These are phyloP conservation scores for Lepidothrix coronata DNA, from an alignment of 2,113 vertebrate genomes.

Conservation along the genomic window DNA sequence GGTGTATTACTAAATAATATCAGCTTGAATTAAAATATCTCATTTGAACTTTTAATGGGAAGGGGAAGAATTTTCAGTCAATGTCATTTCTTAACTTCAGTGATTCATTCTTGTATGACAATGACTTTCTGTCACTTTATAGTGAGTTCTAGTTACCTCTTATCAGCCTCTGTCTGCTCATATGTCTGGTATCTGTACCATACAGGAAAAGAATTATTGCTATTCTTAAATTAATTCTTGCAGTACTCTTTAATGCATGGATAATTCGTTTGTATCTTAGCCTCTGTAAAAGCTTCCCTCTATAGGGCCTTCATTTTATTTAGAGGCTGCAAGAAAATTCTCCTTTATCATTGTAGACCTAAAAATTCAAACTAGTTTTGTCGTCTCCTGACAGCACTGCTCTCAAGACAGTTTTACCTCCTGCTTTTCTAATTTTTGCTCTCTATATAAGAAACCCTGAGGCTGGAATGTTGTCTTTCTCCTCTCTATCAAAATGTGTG, in stretches of 20 bases:
- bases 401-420: not conserved
- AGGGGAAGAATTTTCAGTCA: not conserved
- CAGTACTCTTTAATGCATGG: not conserved
- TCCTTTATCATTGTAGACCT: not conserved
- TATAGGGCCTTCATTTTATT: not conserved
- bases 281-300: not conserved
- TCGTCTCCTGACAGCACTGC: not conserved
- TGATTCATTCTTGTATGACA: not conserved
- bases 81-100: not conserved
- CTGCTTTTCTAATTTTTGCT: slow-evolving; percentile 36
- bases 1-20: not conserved
- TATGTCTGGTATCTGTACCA: slow-evolving; percentile 5
- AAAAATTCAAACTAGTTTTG: slow-evolving; percentile 3
- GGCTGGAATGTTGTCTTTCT: not conserved
- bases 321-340: not conserved
- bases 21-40: not conserved
- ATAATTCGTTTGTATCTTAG: slow-evolving; percentile 45
- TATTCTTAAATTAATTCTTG: slow-evolving; percentile 43
- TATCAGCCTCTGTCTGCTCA: not conserved
- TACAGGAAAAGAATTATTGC: slow-evolving; percentile 38
- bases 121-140: not conserved
- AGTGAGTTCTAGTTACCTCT: slow-evolving; percentile 21
- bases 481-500: accelerated
- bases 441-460: not conserved
- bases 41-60: not conserved